These are phyloP conservation scores for Misgurnus anguillicaudatus DNA, from an alignment of 2,113 vertebrate species.

Conservation along the genomic window DNA sequence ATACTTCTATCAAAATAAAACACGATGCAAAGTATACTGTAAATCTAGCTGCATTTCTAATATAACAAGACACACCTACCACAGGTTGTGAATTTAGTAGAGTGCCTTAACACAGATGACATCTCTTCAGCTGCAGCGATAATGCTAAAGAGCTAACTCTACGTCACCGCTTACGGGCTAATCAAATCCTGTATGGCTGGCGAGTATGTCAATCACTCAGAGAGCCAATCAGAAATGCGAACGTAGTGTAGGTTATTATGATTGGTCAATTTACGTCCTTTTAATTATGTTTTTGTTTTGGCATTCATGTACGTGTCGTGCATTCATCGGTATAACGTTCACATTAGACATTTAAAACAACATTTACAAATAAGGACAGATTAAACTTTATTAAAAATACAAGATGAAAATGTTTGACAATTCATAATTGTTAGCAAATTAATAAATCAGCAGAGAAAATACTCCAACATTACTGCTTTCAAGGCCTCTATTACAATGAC, in stretches of 20 bases:
- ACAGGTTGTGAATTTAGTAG: neutral
- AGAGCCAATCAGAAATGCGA: neutral
- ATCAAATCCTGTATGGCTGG: neutral
- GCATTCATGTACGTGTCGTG: no score
- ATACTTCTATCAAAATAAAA: neutral
- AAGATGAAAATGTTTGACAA: slow-evolving; percentile 19
- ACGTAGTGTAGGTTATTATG: neutral
- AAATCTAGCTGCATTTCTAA: neutral
- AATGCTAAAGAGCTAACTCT: slow-evolving; percentile 12
- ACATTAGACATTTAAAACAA: slow-evolving; percentile 15
- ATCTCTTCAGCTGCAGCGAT: neutral
- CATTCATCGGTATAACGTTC: no score
- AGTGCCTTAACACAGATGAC: slow-evolving; percentile 25
- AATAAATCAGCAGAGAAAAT: neutral
- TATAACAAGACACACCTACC: neutral
- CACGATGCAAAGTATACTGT: neutral
- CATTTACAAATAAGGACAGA: slow-evolving; percentile 40
- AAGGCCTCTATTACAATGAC: neutral
- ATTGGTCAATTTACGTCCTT: neutral
- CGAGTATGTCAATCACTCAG: neutral
- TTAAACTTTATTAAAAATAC: slow-evolving; percentile 39
- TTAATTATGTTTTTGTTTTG: no score
- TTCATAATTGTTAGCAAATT: slow-evolving; percentile 7
- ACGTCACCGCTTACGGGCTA: neutral
- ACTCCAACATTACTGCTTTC: neutral